Evolutionary conservation across 2,797 vertebrate genomes (phyloP).

Genomic region (Sorex maritimensis): DNA sequence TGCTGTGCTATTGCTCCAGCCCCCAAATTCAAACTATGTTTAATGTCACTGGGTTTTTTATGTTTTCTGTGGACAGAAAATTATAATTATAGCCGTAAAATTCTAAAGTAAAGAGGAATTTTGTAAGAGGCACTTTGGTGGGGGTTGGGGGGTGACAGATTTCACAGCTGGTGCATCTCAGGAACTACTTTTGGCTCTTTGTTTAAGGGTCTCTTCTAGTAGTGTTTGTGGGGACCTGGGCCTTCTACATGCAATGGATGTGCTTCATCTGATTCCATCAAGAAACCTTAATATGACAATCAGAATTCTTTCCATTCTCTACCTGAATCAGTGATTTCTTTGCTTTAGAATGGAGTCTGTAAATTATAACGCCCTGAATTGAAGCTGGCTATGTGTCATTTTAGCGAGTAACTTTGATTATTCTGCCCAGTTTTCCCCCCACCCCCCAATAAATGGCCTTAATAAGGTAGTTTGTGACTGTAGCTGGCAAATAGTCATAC

Average conservation of each 20-base stretch:
- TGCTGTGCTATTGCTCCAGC: no score
- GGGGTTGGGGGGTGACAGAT: neutral
- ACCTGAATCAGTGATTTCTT: neutral
- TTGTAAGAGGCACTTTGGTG: neutral
- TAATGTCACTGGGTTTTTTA: neutral
- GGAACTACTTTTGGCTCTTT: no score
- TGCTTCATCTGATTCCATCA: neutral
- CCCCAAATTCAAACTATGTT: neutral
- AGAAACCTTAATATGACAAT: conserved; percentile 14
- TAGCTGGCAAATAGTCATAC: neutral
- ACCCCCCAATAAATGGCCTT: neutral
- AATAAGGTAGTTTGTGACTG: neutral
- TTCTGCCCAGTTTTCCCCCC: neutral
- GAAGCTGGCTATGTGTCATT: neutral
- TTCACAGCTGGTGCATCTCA: no score
- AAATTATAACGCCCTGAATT: neutral
- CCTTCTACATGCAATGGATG: neutral
- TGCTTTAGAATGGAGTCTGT: neutral
- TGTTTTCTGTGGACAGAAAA: conserved; percentile 41
- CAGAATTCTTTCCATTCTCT: conserved; percentile 24
- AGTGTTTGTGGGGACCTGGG: no score
- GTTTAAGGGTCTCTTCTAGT: no score
- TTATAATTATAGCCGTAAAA: conserved; percentile 38
- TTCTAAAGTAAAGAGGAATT: conserved; percentile 50
- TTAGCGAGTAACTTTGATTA: neutral